Conservation (phyloP, 2,888 invertebrate genomes). For the Acanthosepion pharaonis region DNA sequence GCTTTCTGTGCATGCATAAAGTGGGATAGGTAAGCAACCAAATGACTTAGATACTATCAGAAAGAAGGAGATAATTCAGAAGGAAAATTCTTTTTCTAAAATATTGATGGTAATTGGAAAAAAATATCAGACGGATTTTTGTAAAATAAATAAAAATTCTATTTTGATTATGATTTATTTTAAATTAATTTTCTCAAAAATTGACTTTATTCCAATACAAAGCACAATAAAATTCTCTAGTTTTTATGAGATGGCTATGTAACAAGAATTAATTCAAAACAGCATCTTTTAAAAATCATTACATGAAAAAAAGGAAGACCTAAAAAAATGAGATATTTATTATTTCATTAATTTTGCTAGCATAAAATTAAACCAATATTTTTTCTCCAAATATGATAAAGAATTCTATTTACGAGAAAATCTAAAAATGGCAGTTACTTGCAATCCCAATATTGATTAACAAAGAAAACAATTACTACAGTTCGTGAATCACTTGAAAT, state of each 20-base stretch:
- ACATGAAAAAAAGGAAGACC: background rate
- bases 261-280: background rate
- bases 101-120: background rate
- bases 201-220: no score
- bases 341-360: background rate
- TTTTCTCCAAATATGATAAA: background rate
- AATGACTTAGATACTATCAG: background rate
- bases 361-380: background rate
- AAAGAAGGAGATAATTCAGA: background rate
- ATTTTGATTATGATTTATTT: background rate
- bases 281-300: background rate
- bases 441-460: background rate
- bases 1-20: background rate
- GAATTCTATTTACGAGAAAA: background rate
- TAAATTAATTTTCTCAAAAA: background rate
- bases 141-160: background rate
- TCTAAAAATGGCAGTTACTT: conserved; percentile 33
- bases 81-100: background rate
- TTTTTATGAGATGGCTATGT: accelerated
- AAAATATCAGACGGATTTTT: background rate
- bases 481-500: background rate
- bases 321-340: background rate
- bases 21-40: background rate
- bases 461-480: background rate
- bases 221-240: background rate